These are phyloP conservation scores for Periophthalmodon schlosseri DNA, from an alignment of 2,113 vertebrate genomes.

Conservation along the genomic window DNA sequence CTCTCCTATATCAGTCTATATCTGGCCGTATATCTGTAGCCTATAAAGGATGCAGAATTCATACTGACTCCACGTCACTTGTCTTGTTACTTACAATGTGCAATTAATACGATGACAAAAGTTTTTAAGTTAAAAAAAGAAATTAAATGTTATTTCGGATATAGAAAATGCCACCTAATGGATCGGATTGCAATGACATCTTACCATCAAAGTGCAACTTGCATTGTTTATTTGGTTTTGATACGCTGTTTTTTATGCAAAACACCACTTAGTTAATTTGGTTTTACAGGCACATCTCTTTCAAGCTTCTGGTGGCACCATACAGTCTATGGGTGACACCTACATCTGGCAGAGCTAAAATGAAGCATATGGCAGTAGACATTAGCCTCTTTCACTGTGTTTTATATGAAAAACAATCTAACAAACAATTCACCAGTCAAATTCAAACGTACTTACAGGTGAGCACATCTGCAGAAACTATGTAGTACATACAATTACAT, in stretches of 20 bases:
- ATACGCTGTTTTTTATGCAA: slow-evolving; percentile 60
- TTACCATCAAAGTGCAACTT: neutral
- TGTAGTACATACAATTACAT: slow-evolving; percentile 27
- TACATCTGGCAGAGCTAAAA: slow-evolving; percentile 28
- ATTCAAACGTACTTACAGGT: neutral
- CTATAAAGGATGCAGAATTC: too few relatives aligned
- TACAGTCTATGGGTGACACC: slow-evolving; percentile 13
- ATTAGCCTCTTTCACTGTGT: slow-evolving; percentile 19
- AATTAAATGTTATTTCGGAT: neutral
- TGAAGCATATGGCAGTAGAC: slow-evolving; percentile 35
- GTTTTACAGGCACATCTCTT: slow-evolving; percentile 34
- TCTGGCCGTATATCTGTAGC: too few relatives aligned
- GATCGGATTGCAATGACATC: slow-evolving; percentile 4
- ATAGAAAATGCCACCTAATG: neutral
- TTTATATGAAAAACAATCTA: neutral
- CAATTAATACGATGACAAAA: neutral
- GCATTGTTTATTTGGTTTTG: slow-evolving; percentile 70
- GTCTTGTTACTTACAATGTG: neutral
- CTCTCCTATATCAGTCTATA: too few relatives aligned
- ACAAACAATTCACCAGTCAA: neutral
- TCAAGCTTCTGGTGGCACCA: slow-evolving; percentile 29
- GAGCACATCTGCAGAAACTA: slow-evolving; percentile 28
- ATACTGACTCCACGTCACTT: too few relatives aligned
- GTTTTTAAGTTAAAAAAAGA: too few relatives aligned
- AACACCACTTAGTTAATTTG: slow-evolving; percentile 31